A percentile compares a stretch with the other conserved stretches of the same genome.
Evolutionary conservation across 2,113 vertebrate genomes (phyloP).

Genomic region (Oriolus oriolus): DNA sequence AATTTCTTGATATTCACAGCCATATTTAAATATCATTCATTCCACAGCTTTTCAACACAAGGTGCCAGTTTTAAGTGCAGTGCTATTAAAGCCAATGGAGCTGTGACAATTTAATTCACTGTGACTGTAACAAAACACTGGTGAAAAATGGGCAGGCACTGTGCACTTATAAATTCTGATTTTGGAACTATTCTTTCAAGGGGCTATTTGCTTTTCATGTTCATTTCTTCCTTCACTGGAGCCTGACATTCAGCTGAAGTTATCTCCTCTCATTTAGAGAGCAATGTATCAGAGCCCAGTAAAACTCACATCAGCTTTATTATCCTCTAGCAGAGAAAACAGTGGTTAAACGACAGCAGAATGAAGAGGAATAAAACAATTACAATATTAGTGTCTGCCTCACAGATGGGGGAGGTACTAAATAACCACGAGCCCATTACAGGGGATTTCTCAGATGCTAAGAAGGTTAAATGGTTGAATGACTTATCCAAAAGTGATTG

Average conservation of each 20-base stretch:
- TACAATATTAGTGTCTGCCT: constrained; percentile 2
- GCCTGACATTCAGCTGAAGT: constrained; percentile 17
- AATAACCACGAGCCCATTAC: background rate
- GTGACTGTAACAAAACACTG: background rate
- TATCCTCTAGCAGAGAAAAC: constrained; percentile 30
- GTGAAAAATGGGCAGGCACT: background rate
- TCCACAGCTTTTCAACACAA: background rate
- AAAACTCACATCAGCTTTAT: constrained; percentile 28
- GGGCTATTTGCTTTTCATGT: background rate
- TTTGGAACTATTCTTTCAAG: constrained; percentile 14
- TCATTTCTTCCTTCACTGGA: constrained; percentile 43
- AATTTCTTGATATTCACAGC: background rate
- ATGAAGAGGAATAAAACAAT: constrained; percentile 1
- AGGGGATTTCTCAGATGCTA: constrained; percentile 35
- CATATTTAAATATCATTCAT: background rate
- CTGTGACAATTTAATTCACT: background rate
- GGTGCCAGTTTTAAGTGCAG: background rate
- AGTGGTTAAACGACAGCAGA: constrained; percentile 20
- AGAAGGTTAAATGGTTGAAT: constrained; percentile 54
- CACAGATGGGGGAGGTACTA: background rate
- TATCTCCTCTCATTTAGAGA: background rate
- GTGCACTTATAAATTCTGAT: background rate
- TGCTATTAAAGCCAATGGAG: background rate
- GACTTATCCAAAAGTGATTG: constrained; percentile 45
- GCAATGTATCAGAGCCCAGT: constrained; percentile 3